Evolutionary conservation across 2,888 invertebrate genomes (phyloP).

Genomic region (Smittia sp.): DNA sequence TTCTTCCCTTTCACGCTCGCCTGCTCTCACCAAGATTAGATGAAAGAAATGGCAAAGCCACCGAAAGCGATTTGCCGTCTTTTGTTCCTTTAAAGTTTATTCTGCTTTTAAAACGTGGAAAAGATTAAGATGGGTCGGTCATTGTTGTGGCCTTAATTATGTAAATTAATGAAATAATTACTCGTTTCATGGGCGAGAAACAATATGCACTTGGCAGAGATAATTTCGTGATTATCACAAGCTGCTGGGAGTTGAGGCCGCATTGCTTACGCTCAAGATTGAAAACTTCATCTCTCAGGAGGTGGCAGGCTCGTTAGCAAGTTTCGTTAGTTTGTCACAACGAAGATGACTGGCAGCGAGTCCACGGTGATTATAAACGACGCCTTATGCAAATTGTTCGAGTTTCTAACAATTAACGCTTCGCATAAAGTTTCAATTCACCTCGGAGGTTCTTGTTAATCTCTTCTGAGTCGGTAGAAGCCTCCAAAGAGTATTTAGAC

Average conservation of each 20-base stretch:
- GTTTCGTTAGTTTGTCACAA: no score
- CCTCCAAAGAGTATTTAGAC: no score
- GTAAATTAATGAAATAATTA: slow-evolving; percentile 35
- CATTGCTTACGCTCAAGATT: background rate
- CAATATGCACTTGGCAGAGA: slow-evolving; percentile 33
- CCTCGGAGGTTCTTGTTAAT: no score
- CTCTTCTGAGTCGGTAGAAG: no score
- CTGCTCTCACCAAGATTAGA: slow-evolving; percentile 28
- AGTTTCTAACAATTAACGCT: no score
- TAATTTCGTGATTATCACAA: slow-evolving; percentile 11
- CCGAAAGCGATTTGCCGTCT: slow-evolving; percentile 16
- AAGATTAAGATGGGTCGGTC: slow-evolving; percentile 32
- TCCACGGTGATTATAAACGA: no score
- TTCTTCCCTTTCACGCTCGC: background rate
- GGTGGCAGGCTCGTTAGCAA: background rate
- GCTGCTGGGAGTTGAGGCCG: background rate
- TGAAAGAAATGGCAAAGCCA: slow-evolving; percentile 11
- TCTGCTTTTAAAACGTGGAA: background rate
- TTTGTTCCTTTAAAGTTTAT: background rate
- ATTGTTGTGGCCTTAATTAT: slow-evolving; percentile 38
- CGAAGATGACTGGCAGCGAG: no score
- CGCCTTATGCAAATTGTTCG: no score
- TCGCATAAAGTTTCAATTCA: no score
- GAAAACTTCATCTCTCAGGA: background rate
- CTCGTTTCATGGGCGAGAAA: slow-evolving; percentile 16